Evolutionary conservation across 2,888 invertebrate genomes (phyloP).

Genomic region (Cyaniris semiargus): DNA sequence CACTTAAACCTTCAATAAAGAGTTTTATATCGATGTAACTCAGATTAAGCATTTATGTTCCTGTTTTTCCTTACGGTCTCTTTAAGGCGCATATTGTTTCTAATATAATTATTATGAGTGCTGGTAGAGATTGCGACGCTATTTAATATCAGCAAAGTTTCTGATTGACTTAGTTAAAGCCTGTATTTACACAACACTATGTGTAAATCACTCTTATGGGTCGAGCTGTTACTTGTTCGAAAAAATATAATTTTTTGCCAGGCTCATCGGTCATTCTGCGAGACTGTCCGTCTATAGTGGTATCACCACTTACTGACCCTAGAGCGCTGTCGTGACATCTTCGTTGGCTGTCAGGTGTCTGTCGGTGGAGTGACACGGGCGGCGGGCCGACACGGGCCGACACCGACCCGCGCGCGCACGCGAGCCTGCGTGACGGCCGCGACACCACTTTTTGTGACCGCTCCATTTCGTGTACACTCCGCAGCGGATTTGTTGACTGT

Average conservation of each 20-base stretch:
- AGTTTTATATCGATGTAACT: background rate
- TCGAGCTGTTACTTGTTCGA: no score
- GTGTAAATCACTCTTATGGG: no score
- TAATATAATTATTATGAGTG: no score
- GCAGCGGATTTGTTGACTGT: background rate
- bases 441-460: background rate
- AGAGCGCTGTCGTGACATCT: background rate
- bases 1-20: background rate
- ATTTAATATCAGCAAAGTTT: no score
- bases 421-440: conserved; percentile 1
- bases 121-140: no score
- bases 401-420: background rate
- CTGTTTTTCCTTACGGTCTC: background rate
- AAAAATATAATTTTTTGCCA: no score
- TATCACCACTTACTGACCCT: no score
- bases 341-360: background rate
- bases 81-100: no score
- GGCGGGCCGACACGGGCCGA: background rate
- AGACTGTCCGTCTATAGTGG: no score
- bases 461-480: conserved; percentile 3
- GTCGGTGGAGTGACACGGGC: background rate
- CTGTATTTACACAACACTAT: no score
- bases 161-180: no score
- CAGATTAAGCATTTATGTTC: background rate
- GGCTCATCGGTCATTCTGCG: no score